Base-by-base conservation (phyloP, 2,797 vertebrate species). In the Pangasius sanitwongsei region DNA sequence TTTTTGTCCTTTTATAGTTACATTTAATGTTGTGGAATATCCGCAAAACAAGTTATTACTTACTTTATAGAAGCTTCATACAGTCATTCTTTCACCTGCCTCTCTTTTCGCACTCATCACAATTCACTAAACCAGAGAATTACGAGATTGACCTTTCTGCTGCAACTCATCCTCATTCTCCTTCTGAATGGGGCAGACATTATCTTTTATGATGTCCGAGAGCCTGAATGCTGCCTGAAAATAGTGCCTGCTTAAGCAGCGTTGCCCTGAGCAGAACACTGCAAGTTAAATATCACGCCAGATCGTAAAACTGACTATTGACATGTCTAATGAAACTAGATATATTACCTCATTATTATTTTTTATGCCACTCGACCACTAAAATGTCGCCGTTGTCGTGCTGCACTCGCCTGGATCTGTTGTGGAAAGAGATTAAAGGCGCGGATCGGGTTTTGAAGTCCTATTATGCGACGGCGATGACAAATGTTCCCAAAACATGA, bases 371-470 rank as follows among this genome's bases (percentile, higher is more conserved):
- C n/a, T 57, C 48, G 15, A 20, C 53, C 16, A n/a, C 1, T 50
- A 6, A 50, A 31, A 69, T 1, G 69, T 75, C 44, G 0, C 1
- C 0, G n/a, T 2, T 3, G 44, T 53, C 80, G 61, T 70, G 86
- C 85, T 83, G 83, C 63, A 57, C 78, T 86, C 50, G 87, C 72
- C 87, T 31, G 84, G 55, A 77, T 86, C 83, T 87, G 81, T 80
- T 80, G 69, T 61, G 63, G 78, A n/a, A 87, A 34, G 18, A 83
- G 91, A 92, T 92, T 89, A 92, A 92, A 92, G 91, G 83, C 34
- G 86, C 48, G 81, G 86, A 88, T 75, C 85, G 65, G 88, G 83
- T 86, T 90, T 87, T 91, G 91, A 92, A 88, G 91, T 91, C 86
- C 75, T 78, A 77, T 88, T 87, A 87, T 77, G 87, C 70, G 90